Evolutionary conservation across 2,888 invertebrate species (phyloP).

Genomic region (Thymelicus sylvestris): DNA sequence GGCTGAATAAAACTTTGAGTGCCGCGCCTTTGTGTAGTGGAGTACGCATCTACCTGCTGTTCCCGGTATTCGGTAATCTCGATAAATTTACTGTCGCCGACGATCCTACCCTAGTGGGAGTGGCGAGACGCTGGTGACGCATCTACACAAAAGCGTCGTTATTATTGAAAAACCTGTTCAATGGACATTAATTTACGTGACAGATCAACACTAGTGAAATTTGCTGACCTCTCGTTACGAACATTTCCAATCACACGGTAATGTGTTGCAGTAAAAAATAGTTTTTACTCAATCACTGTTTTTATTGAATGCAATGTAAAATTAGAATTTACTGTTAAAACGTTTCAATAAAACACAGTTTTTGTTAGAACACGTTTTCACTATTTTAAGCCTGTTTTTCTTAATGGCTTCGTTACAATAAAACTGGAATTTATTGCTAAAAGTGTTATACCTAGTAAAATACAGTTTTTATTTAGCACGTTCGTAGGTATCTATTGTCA

Average conservation of each 20-base stretch:
- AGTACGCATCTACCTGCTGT: conserved; percentile 52
- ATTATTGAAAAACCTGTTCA: conserved; percentile 23
- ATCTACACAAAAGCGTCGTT: conserved; percentile 20
- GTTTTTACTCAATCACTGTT: conserved; percentile 3
- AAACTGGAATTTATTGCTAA: neutral
- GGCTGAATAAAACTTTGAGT: conserved; percentile 60
- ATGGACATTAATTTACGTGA: neutral
- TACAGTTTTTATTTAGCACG: neutral
- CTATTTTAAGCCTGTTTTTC: neutral
- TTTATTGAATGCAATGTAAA: conserved; percentile 6
- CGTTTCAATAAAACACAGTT: neutral
- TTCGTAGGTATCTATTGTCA: neutral
- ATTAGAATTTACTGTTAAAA: conserved; percentile 7
- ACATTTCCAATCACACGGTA: neutral
- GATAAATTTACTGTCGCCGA: conserved; percentile 54
- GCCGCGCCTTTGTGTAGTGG: conserved; percentile 50
- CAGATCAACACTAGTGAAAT: neutral
- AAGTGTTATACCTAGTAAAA: neutral
- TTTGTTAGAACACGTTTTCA: conserved; percentile 2
- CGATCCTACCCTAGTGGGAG: conserved; percentile 57
- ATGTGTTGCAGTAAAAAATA: conserved; percentile 1
- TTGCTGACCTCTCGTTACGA: neutral
- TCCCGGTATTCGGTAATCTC: conserved; percentile 48
- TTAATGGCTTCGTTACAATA: neutral
- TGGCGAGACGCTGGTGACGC: conserved; percentile 39